Evolutionary conservation across 2,797 vertebrate species (phyloP).

Genomic region (Epinephelus awoara): DNA sequence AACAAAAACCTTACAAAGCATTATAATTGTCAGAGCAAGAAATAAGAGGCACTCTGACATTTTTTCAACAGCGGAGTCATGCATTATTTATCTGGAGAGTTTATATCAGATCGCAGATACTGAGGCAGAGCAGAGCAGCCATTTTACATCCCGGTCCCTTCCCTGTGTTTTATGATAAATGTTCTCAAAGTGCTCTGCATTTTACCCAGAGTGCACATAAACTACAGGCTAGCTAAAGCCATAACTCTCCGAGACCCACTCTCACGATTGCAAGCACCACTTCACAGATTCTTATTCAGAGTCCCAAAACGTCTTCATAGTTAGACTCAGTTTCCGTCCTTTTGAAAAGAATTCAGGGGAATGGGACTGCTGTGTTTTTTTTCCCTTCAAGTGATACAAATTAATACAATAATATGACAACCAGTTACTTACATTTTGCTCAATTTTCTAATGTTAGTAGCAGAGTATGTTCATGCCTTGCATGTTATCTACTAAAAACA

Average conservation of each 20-base stretch:
- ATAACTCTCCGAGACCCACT: slow-evolving; percentile 80
- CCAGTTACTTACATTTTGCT: not conserved
- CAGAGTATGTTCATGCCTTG: not conserved
- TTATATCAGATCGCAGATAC: slow-evolving; percentile 79
- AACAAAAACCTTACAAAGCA: slow-evolving; percentile 70
- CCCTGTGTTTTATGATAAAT: slow-evolving; percentile 86
- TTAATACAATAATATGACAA: not conserved
- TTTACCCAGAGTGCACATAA: slow-evolving; percentile 86
- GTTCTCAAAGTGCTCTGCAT: slow-evolving; percentile 85
- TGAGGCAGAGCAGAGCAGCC: slow-evolving; percentile 76
- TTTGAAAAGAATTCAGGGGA: slow-evolving; percentile 25
- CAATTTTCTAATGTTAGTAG: slow-evolving; percentile 22
- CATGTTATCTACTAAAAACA: not conserved
- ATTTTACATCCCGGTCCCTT: slow-evolving; percentile 81
- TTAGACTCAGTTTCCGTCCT: slow-evolving; percentile 33
- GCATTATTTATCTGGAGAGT: slow-evolving; percentile 83
- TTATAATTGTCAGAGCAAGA: slow-evolving; percentile 76
- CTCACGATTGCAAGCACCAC: slow-evolving; percentile 75
- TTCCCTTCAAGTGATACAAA: not conserved
- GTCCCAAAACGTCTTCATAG: slow-evolving; percentile 58
- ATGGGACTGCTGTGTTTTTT: not conserved
- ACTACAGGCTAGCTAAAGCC: slow-evolving; percentile 78
- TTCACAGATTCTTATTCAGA: slow-evolving; percentile 68
- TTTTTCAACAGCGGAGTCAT: slow-evolving; percentile 67
- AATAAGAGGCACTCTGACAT: slow-evolving; percentile 77